Conservation (phyloP, 2,113 vertebrate species). For the Brachyhypopomus occidentalis region DNA sequence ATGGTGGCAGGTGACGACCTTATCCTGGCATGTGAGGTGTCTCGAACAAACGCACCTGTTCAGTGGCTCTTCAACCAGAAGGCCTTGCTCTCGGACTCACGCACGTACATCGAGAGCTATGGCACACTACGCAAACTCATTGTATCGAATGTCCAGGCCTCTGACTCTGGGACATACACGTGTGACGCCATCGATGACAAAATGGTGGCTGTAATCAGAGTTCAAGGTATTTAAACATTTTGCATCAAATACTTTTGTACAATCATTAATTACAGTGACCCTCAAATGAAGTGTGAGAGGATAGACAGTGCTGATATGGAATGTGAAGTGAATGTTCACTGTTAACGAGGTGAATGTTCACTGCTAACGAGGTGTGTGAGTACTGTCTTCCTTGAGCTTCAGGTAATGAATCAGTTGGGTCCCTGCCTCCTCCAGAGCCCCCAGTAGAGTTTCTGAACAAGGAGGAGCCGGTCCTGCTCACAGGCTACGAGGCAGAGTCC, state of each 20-base stretch:
- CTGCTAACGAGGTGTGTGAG: too few relatives aligned
- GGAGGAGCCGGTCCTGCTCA: conserved; percentile 70
- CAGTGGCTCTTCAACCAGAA: conserved; percentile 71
- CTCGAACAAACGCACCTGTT: conserved; percentile 66
- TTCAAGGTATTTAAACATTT: conserved; percentile 68
- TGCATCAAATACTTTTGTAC: not conserved
- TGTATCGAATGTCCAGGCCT: conserved; percentile 64
- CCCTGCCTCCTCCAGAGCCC: conserved; percentile 60
- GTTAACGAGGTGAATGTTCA: too few relatives aligned
- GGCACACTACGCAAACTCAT: conserved; percentile 74
- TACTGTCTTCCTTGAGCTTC: too few relatives aligned
- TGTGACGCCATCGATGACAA: conserved; percentile 74
- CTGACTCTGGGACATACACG: conserved; percentile 75
- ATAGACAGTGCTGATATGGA: too few relatives aligned
- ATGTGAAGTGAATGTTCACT: too few relatives aligned
- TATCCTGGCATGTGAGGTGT: conserved; percentile 80
- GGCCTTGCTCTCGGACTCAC: conserved; percentile 60
- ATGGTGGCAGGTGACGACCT: conserved; percentile 78
- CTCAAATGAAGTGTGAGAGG: too few relatives aligned
- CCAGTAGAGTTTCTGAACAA: conserved; percentile 79
- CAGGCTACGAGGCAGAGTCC: conserved; percentile 76
- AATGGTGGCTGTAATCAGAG: conserved; percentile 68
- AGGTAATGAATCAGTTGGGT: too few relatives aligned
- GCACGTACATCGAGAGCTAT: conserved; percentile 67
- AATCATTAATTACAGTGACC: too few relatives aligned